phyloP scores from a whole-genome alignment of 2,888 invertebrate species.

The Tineola bisselliella region DNA sequence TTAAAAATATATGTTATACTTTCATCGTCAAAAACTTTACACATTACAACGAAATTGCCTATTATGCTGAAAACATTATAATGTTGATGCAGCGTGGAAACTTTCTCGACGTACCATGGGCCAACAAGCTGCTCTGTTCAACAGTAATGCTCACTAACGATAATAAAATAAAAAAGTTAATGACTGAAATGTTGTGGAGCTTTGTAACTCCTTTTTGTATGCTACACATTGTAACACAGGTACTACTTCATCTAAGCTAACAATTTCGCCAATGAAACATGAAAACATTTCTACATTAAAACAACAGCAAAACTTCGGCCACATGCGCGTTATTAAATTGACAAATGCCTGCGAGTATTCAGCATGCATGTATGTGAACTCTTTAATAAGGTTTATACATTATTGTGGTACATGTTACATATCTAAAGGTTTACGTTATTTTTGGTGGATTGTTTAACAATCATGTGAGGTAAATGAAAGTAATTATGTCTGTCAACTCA shows the following conservation, averaged over 20 bases:
- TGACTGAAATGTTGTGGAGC: neutral
- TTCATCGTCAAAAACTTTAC: slow-evolving; percentile 1
- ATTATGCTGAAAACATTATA: slow-evolving; percentile 2
- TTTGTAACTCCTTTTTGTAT: neutral
- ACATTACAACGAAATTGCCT: slow-evolving; percentile 1
- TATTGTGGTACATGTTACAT: too few species aligned
- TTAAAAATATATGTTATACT: neutral
- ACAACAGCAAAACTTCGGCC: too few species aligned
- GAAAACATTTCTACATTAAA: too few species aligned
- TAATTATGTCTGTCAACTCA: neutral
- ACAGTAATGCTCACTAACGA: neutral
- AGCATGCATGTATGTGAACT: too few species aligned
- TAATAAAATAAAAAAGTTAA: slow-evolving; percentile 2
- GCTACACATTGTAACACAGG: too few species aligned
- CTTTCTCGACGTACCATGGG: neutral
- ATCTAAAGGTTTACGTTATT: neutral
- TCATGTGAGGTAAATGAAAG: neutral
- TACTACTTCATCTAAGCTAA: too few species aligned
- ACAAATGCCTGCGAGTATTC: too few species aligned
- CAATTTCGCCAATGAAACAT: too few species aligned
- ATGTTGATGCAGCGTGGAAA: slow-evolving; percentile 6
- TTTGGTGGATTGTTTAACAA: neutral
- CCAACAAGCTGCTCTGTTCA: neutral
- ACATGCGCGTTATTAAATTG: too few species aligned
- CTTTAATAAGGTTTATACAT: too few species aligned